These are phyloP conservation scores for Aphaenogaster rudis DNA, from an alignment of 1,140 invertebrate species.

Conservation along the genomic window DNA sequence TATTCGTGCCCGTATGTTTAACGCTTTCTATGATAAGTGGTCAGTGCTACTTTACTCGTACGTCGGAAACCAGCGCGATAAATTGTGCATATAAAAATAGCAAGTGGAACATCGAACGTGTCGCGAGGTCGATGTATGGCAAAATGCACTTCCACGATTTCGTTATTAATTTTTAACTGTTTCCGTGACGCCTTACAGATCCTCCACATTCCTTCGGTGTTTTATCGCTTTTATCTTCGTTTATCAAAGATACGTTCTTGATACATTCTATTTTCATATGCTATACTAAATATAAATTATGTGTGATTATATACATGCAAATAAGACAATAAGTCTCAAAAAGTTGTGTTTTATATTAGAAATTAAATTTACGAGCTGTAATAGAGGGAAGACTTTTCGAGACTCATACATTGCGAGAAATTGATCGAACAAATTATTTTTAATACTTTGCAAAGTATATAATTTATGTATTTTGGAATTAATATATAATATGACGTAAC, in stretches of 20 bases:
- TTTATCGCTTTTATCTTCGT: neutral
- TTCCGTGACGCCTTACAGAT: neutral
- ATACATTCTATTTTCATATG: neutral
- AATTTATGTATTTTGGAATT: neutral
- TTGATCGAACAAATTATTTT: neutral
- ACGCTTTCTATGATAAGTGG: conserved; percentile 29
- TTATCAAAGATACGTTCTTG: neutral
- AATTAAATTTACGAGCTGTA: neutral
- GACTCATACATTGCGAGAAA: neutral
- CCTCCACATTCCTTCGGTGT: neutral
- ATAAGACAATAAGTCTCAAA: neutral
- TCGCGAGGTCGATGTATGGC: conserved; percentile 57
- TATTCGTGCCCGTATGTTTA: neutral
- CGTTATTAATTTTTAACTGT: conserved; percentile 26
- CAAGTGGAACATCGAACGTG: conserved; percentile 69
- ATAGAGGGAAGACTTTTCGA: neutral
- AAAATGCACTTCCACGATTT: conserved; percentile 43
- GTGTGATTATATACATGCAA: neutral
- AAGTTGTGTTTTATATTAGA: neutral
- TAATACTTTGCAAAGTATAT: neutral
- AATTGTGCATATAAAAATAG: conserved; percentile 64
- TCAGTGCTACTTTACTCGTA: conserved; percentile 26
- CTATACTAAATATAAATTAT: neutral
- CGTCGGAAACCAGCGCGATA: conserved; percentile 17
- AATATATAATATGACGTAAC: neutral